Base-by-base conservation (phyloP, 2,797 vertebrate species). In the Corythornis leucogaster region DNA sequence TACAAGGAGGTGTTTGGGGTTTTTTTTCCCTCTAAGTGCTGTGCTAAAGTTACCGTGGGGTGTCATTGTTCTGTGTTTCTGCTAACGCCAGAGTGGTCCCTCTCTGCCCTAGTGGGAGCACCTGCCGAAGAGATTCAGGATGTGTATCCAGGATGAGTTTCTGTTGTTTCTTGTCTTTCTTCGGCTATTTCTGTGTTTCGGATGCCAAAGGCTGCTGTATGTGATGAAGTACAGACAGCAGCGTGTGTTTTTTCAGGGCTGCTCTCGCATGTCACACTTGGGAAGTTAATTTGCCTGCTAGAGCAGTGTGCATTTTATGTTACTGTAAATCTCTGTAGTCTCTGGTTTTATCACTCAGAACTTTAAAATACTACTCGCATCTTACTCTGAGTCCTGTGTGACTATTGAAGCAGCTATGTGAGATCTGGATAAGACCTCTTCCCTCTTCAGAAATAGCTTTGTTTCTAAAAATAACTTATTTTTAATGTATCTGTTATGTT, bases 41-140 rank as follows among this genome's bases (percentile, higher is more conserved):
- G 90, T 55, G 48, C 94, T 95, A 21, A 97, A 97, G 97, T 98
- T 97, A 87, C 86, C 86, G 38, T 55, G 80, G 84, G 74, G 55
- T 96, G 24, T 91, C 70, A 57, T 90, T 90, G n/a, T 90, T 94
- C 80, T 94, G 69, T 89, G 71, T 96, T 95, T 92, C 62, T 93
- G 87, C 67, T 93, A 15, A 79, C 6, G 33, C 89, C 64, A 30
- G 55, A 83, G 92, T 81, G 87, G 64, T 94, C 94, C 63, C 94
- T 93, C 76, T 79, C 35, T 92, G 45, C 59, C 35, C 85, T 57
- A 3, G 71, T 61, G 63, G 77, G 68, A 84, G 53, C 92, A 89
- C 53, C 85, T 82, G 77, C 15, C 67, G 26, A 57, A 28, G 85
- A 35, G 61, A 30, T 51, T 71, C 86, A 66, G 68, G 53, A 95